A percentile compares a stretch with the other conserved stretches of the same genome.
phyloP scores from a whole-genome alignment of 2,113 vertebrate genomes.

The Mirounga angustirostris region DNA sequence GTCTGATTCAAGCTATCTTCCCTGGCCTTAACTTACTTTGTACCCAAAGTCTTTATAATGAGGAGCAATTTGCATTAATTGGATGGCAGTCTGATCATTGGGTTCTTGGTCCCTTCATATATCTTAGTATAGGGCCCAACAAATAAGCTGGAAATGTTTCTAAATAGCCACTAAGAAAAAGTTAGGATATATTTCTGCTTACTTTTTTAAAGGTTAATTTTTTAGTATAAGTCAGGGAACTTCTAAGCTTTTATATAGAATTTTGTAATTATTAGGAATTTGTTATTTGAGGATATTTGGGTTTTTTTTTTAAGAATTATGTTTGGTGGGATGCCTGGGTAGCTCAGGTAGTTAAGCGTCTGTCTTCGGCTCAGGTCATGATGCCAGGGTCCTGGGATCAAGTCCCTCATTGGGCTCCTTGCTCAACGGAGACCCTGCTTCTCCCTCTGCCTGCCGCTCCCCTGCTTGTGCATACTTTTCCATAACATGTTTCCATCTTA shows the following conservation, averaged over 20 bases:
- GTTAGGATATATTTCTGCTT: constrained; percentile 25
- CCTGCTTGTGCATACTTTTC: background rate
- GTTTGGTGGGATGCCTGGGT: background rate
- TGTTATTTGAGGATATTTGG: background rate
- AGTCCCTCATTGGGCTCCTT: too few relatives aligned
- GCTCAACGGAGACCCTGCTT: too few relatives aligned
- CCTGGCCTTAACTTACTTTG: background rate
- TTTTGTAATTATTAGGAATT: constrained; percentile 36
- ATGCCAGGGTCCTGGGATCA: too few relatives aligned
- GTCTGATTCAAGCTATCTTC: background rate
- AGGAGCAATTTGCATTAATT: background rate
- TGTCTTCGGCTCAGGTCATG: too few relatives aligned
- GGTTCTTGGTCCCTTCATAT: background rate
- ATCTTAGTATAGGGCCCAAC: background rate
- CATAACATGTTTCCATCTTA: background rate
- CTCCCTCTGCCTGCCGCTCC: too few relatives aligned
- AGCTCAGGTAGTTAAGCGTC: too few relatives aligned
- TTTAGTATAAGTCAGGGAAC: background rate
- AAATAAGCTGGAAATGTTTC: background rate
- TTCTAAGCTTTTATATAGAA: constrained; percentile 9
- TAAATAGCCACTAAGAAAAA: background rate
- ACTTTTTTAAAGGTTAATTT: constrained; percentile 4
- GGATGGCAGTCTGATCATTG: background rate
- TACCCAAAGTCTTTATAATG: background rate
- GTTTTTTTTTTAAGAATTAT: background rate